Evolutionary conservation across 2,797 vertebrate species (phyloP).

Genomic region (Lateolabrax maculatus): DNA sequence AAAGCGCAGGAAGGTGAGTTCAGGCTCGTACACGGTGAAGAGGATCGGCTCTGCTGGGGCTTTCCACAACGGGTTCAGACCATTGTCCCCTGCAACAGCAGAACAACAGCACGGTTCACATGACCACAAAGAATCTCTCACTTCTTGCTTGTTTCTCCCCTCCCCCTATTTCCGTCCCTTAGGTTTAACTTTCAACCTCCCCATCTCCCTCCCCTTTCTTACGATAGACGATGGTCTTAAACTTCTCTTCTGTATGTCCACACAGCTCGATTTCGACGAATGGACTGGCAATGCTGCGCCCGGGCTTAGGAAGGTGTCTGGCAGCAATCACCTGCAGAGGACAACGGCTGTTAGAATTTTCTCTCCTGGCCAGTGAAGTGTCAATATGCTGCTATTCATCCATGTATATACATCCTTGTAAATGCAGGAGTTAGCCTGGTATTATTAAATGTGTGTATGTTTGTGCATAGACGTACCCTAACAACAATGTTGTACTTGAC

Average conservation of each 20-base stretch:
- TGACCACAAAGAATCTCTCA: neutral
- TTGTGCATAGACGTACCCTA: slow-evolving; percentile 83
- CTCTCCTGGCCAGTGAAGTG: neutral
- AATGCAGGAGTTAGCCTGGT: neutral
- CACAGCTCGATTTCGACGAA: slow-evolving; percentile 97
- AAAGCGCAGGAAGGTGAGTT: slow-evolving; percentile 94
- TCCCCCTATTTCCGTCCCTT: too few species aligned
- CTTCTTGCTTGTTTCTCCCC: neutral
- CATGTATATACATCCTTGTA: neutral
- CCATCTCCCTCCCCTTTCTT: slow-evolving; percentile 71
- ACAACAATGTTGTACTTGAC: slow-evolving; percentile 88
- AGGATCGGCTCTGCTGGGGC: slow-evolving; percentile 85
- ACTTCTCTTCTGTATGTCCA: slow-evolving; percentile 94
- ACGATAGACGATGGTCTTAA: slow-evolving; percentile 95
- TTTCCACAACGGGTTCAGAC: slow-evolving; percentile 94
- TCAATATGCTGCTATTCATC: neutral
- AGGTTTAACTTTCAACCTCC: neutral
- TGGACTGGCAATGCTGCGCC: slow-evolving; percentile 94
- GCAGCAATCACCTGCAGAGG: slow-evolving; percentile 92
- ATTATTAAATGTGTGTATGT: neutral
- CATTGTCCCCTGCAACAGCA: slow-evolving; percentile 90
- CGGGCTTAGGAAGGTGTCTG: slow-evolving; percentile 93
- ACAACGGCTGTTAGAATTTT: neutral
- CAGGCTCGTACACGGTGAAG: slow-evolving; percentile 93
- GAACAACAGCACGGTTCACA: neutral